Base-by-base conservation (phyloP, 2,888 invertebrate genomes). In the Lasioglossum calceatum region DNA sequence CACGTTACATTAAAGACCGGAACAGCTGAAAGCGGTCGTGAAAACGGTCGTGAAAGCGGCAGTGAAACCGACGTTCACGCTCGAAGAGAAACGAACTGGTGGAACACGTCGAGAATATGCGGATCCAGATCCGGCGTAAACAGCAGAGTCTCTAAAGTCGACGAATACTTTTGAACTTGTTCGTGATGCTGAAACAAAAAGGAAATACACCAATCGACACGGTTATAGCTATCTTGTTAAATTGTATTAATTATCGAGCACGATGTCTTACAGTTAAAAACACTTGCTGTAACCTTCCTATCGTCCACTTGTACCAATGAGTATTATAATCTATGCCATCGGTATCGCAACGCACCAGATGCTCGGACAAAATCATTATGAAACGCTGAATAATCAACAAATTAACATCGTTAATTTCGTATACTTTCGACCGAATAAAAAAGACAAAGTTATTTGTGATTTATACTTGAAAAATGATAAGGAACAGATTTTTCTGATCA, bases 91-190 rank as follows among this genome's bases (percentile, higher is more conserved):
- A 99, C 97, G 95, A 99, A 99, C 95, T 99, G 99, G 94, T 99
- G 99, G 96, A 99, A 99, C 83, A 99, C 98, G 95, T 99, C 99
- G 88, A 99, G 96, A 94, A 99, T 99, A 95, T 99, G 99, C 4
- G 98, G 97, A 95, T 99, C 99, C 94, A 99, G 96, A 95, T 99
- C 99, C 92, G 98, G 98, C 0, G 99, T 99, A 96, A 99, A 99
- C 71, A 99, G 97, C 73, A 99, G 96, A 1, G 98, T 98, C 95
- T 99, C 99, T 95, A 99, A 95, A 0, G 99, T 99, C 90, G 98
- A 98, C 95, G 98, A 98, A 96, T 99, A 99, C 94, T 98, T 98
- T 96, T 99, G 98, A 39, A 99, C 99, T 96, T 99, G 99, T 94
- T 99, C 99, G 95, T 99, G 98, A 95, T 99, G 99, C 99, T 99